Percentiles rank a stretch among this genome's conserved stretches.
phyloP scores from a whole-genome alignment of 2,797 vertebrate species.

The Toxotes lorentzi region DNA sequence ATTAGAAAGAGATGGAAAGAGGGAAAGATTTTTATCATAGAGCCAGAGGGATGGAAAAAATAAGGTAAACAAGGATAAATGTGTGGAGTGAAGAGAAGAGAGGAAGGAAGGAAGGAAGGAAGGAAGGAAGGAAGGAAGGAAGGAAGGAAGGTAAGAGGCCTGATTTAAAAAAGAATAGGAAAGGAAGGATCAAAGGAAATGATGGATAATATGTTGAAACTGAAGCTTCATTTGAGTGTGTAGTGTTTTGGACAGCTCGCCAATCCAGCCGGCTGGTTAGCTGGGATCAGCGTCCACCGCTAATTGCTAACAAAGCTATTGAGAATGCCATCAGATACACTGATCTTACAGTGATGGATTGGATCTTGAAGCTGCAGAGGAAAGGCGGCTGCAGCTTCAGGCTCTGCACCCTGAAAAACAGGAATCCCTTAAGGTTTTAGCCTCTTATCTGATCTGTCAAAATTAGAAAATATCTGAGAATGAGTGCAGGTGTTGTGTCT shows the following conservation, averaged over 20 bases:
- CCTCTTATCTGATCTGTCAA: constrained; percentile 20
- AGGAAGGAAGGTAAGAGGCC: not conserved
- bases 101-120: not conserved
- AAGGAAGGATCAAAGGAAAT: not conserved
- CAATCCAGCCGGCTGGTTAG: constrained; percentile 27
- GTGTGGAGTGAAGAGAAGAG: not conserved
- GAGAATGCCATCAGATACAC: constrained; percentile 40
- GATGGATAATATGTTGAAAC: constrained; percentile 10
- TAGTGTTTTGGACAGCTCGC: constrained; percentile 36
- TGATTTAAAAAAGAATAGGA: no score
- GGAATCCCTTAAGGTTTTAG: not conserved
- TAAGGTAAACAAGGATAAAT: not conserved
- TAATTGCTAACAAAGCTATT: constrained; percentile 47
- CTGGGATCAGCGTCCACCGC: constrained; percentile 10
- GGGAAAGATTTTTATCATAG: not conserved
- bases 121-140: not conserved
- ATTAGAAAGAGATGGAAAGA: not conserved
- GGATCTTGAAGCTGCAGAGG: constrained; percentile 17
- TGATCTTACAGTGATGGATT: constrained; percentile 47
- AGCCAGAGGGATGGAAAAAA: not conserved
- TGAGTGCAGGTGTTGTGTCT: not conserved
- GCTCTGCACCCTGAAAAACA: not conserved
- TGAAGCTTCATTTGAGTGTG: constrained; percentile 2
- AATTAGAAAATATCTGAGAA: not conserved
- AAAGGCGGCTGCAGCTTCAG: constrained; percentile 8